Evolutionary conservation across 2,113 vertebrate species (phyloP).

Genomic region (Murina feae): DNA sequence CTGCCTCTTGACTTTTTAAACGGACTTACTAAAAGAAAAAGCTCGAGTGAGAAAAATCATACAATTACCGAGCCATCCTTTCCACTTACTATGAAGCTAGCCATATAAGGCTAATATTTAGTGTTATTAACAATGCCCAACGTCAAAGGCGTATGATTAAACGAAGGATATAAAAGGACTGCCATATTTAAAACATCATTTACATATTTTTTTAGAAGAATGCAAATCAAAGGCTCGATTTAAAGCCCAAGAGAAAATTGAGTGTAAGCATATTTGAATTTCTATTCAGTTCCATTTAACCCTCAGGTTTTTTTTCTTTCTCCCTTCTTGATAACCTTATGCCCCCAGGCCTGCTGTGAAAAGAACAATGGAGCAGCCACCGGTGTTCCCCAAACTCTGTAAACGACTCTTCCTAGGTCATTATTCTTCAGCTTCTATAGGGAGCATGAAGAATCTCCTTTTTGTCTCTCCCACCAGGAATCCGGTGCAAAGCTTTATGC

Average conservation of each 20-base stretch:
- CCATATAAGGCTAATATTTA: constrained; percentile 78
- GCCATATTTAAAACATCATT: constrained; percentile 73
- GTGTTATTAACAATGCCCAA: constrained; percentile 77
- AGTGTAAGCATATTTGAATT: constrained; percentile 77
- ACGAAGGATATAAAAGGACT: constrained; percentile 71
- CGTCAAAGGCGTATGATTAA: constrained; percentile 79
- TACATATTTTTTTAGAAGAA: constrained; percentile 73
- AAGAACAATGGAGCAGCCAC: constrained; percentile 73
- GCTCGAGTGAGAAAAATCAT: constrained; percentile 73
- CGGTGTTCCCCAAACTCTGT: constrained; percentile 55
- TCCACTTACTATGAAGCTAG: constrained; percentile 74
- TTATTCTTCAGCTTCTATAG: constrained; percentile 62
- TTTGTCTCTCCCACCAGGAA: constrained; percentile 57
- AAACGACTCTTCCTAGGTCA: constrained; percentile 58
- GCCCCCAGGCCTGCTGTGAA: constrained; percentile 72
- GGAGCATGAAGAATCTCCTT: constrained; percentile 66
- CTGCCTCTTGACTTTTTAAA: constrained; percentile 77
- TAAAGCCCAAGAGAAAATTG: constrained; percentile 75
- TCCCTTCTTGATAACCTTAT: constrained; percentile 77
- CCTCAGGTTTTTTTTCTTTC: constrained; percentile 21
- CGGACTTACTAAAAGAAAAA: constrained; percentile 67
- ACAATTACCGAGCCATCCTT: constrained; percentile 73
- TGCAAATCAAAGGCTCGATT: constrained; percentile 75
- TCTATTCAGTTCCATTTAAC: constrained; percentile 75
- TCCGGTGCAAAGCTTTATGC: background rate